Evolutionary conservation across 2,113 vertebrate species (phyloP).

Genomic region (Rhegmatorhina hoffmannsi): DNA sequence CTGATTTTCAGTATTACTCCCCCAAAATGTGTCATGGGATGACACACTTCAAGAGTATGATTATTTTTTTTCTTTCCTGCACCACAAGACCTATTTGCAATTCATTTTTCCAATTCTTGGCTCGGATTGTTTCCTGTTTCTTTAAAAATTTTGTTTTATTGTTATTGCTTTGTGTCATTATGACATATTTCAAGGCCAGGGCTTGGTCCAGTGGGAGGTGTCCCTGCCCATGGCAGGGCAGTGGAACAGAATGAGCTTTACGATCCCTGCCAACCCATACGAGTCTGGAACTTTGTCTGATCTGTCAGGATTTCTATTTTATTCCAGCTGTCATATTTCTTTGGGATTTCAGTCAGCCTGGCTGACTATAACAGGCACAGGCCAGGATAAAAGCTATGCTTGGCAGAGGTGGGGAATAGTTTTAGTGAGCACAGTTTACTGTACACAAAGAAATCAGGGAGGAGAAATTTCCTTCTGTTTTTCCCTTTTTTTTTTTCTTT

Average conservation of each 20-base stretch:
- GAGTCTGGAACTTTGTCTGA: background rate
- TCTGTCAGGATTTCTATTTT: background rate
- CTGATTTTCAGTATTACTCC: background rate
- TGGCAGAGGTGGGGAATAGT: background rate
- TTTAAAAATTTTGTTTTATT: background rate
- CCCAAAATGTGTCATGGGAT: background rate
- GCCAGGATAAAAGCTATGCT: background rate
- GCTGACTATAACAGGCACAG: background rate
- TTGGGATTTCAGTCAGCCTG: background rate
- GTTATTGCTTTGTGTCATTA: background rate
- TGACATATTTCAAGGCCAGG: background rate
- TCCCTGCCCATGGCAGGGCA: background rate
- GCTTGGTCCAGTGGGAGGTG: background rate
- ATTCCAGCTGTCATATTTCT: background rate
- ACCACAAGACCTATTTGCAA: background rate
- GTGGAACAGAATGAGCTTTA: background rate
- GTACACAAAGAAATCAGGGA: background rate
- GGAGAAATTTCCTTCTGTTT: background rate
- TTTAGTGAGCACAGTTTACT: background rate
- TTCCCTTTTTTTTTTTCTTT: background rate
- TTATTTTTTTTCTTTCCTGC: background rate
- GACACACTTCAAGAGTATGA: background rate
- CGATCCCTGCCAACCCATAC: background rate
- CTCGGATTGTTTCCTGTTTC: background rate
- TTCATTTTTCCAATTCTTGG: background rate